A percentile compares a stretch with the other conserved stretches of the same genome.
Evolutionary conservation across 2,797 vertebrate species (phyloP).

Genomic region (Rallus crepitans): DNA sequence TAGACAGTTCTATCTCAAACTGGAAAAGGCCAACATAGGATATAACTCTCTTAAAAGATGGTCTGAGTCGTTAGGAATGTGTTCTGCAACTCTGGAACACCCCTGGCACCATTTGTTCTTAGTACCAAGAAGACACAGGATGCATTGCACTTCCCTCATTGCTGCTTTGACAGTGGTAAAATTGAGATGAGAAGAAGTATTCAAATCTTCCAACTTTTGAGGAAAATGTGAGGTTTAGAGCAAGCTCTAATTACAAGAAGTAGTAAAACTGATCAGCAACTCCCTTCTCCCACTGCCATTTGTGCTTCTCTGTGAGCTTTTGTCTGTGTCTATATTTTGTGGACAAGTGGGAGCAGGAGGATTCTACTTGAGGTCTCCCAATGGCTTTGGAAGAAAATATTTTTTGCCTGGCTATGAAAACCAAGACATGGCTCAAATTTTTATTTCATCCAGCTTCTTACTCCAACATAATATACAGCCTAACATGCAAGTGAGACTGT

Average conservation of each 20-base stretch:
- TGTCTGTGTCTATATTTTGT: background rate
- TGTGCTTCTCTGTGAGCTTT: background rate
- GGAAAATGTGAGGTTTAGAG: background rate
- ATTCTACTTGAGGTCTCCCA: background rate
- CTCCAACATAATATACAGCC: background rate
- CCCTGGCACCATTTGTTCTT: background rate
- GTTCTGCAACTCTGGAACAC: background rate
- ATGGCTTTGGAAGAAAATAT: background rate
- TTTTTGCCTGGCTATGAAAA: constrained; percentile 17
- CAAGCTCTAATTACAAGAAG: background rate
- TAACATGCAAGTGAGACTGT: background rate
- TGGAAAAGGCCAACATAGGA: background rate
- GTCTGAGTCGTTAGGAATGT: background rate
- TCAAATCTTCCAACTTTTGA: background rate
- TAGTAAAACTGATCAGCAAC: background rate
- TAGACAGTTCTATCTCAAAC: background rate
- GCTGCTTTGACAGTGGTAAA: background rate
- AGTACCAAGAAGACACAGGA: too few relatives aligned
- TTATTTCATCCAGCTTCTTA: background rate
- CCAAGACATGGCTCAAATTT: background rate
- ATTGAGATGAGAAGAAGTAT: background rate
- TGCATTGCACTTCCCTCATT: background rate
- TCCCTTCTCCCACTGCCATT: background rate
- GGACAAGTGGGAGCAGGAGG: background rate
- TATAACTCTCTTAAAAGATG: background rate